phyloP scores from a whole-genome alignment of 2,888 invertebrate species.

The Machimus rusticus region DNA sequence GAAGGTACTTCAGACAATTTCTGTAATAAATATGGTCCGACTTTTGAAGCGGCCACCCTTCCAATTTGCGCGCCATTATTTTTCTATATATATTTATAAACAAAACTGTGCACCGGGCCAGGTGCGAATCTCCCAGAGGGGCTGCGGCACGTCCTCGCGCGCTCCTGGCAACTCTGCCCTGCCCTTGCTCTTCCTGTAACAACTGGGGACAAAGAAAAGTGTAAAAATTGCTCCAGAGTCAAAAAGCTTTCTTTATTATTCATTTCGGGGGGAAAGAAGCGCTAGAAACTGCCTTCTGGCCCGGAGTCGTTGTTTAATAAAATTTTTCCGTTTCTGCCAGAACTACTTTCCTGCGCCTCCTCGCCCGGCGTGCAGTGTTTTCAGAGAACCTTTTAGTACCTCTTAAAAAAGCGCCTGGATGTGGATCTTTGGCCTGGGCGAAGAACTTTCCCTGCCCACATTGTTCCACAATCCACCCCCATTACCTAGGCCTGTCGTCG shows the following conservation, averaged over 20 bases:
- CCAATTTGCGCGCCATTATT: neutral
- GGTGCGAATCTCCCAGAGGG: constrained; percentile 18
- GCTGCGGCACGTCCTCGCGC: neutral
- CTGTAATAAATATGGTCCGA: neutral
- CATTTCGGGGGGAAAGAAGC: neutral
- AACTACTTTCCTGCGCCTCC: neutral
- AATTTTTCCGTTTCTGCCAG: neutral
- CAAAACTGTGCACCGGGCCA: constrained; percentile 20
- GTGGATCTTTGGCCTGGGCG: neutral
- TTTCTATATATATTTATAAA: neutral
- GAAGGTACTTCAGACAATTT: constrained; percentile 12
- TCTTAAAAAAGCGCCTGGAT: neutral
- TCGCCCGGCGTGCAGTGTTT: neutral
- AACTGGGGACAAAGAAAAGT: neutral
- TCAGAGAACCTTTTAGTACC: neutral
- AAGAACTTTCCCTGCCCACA: neutral
- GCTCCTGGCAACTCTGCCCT: neutral
- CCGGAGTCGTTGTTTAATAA: constrained; percentile 10
- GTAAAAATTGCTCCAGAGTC: constrained; percentile 4
- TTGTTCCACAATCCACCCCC: neutral
- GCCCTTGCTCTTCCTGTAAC: neutral
- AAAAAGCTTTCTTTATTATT: constrained; percentile 23
- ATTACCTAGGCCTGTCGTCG: neutral
- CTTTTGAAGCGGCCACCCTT: neutral
- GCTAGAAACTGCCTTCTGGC: neutral